A percentile compares a stretch with the other conserved stretches of the same genome.
These are phyloP conservation scores for Ceyx margarethae DNA, from an alignment of 2,113 vertebrate species.

Conservation along the genomic window DNA sequence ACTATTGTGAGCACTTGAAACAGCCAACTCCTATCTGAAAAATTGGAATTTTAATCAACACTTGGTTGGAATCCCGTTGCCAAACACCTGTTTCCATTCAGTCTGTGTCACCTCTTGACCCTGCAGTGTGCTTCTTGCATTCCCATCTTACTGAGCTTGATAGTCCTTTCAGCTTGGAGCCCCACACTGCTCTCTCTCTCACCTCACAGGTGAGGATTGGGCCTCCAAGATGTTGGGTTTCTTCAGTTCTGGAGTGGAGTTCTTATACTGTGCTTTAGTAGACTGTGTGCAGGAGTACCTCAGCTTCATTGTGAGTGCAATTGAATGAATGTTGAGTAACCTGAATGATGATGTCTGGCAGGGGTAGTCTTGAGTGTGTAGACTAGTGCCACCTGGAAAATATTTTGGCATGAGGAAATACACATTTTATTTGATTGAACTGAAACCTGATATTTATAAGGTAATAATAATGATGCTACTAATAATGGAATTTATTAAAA, in stretches of 20 bases:
- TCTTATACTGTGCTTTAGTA: neutral
- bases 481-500: neutral
- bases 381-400: neutral
- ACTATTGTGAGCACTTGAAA: neutral
- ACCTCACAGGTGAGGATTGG: neutral
- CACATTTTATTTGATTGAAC: neutral
- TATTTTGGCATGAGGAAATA: neutral
- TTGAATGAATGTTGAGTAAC: neutral
- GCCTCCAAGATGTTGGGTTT: neutral
- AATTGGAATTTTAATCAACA: constrained; percentile 1
- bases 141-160: neutral
- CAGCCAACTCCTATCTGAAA: neutral
- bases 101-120: neutral
- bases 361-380: neutral
- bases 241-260: neutral
- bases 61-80: neutral
- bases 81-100: neutral
- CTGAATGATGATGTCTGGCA: neutral
- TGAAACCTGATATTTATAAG: neutral
- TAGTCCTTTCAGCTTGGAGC: neutral
- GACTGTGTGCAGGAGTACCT: neutral
- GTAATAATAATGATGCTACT: neutral
- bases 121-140: neutral
- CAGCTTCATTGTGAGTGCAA: neutral
- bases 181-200: neutral